Percentiles rank a stretch among this genome's conserved stretches.
These are phyloP conservation scores for Sialis fuliginosa DNA, from an alignment of 2,888 invertebrate species.

Conservation along the genomic window DNA sequence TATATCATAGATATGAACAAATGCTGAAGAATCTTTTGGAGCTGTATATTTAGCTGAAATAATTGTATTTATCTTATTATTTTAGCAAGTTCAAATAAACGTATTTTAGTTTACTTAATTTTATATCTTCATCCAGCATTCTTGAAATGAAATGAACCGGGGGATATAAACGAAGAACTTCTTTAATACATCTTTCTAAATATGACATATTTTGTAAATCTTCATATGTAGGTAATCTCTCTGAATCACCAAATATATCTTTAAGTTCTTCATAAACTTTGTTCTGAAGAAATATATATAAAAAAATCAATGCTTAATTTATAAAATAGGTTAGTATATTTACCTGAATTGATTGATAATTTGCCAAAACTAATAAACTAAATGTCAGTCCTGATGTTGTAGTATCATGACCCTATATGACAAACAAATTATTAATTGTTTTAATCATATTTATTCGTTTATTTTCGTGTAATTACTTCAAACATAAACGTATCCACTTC, in stretches of 20 bases:
- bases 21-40: not conserved
- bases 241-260: not conserved
- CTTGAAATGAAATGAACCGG: conserved; percentile 2
- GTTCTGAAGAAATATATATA: not conserved
- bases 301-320: too few species aligned
- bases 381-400: conserved; percentile 27
- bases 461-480: conserved; percentile 3
- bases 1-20: not conserved
- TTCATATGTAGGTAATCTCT: not conserved
- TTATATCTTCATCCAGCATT: not conserved
- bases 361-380: conserved; percentile 27
- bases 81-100: not conserved
- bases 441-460: not conserved
- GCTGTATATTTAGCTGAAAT: not conserved
- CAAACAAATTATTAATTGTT: not conserved
- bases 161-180: not conserved
- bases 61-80: not conserved
- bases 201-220: not conserved
- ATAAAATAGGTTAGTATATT: not conserved
- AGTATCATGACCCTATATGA: conserved; percentile 26
- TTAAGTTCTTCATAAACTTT: conserved; percentile 3
- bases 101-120: not conserved
- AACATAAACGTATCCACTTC: conserved; percentile 7
- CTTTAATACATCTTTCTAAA: conserved; percentile 4
- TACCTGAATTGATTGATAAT: conserved; percentile 23